Evolutionary conservation across 2,888 invertebrate species (phyloP).

Genomic region (Acrobasis suavella): DNA sequence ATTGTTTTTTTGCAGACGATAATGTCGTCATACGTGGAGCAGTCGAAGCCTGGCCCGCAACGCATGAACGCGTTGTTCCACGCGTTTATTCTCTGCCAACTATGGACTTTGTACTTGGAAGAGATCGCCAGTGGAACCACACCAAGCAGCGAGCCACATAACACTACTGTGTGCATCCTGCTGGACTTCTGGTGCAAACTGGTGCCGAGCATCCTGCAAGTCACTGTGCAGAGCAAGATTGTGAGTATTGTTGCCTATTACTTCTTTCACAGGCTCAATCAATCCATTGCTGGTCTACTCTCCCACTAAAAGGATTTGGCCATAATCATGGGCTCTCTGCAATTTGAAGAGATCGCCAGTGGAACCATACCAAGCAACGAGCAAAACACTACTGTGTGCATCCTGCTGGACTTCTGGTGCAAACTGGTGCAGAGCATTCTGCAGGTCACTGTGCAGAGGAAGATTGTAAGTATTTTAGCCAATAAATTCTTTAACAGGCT

Average conservation of each 20-base stretch:
- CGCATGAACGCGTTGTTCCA: conserved; percentile 98
- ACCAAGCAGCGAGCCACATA: conserved; percentile 87
- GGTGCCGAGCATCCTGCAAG: conserved; percentile 96
- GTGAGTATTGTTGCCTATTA: conserved; percentile 80
- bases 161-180: conserved; percentile 90
- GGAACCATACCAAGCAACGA: no score
- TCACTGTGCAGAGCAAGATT: conserved; percentile 90
- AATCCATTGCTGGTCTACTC: no score
- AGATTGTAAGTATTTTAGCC: conserved; percentile 85
- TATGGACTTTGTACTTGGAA: conserved; percentile 99
- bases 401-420: conserved; percentile 98
- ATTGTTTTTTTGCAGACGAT: conserved; percentile 91
- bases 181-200: conserved; percentile 99
- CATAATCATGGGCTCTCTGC: no score
- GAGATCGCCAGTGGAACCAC: conserved; percentile 87
- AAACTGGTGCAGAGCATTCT: conserved; percentile 98
- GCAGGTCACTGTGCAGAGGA: conserved; percentile 90
- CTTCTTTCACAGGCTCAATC: no score
- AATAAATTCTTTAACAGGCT: no score
- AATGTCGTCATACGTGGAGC: conserved; percentile 98
- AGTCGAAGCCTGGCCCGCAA: conserved; percentile 88
- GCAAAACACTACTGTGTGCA: no score
- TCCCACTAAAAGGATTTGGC: no score
- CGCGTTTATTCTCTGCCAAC: conserved; percentile 98
- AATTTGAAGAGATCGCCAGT: no score